Conservation (phyloP, 64 coral and sea anemone species). For the Stichodactyla mertensii region DNA sequence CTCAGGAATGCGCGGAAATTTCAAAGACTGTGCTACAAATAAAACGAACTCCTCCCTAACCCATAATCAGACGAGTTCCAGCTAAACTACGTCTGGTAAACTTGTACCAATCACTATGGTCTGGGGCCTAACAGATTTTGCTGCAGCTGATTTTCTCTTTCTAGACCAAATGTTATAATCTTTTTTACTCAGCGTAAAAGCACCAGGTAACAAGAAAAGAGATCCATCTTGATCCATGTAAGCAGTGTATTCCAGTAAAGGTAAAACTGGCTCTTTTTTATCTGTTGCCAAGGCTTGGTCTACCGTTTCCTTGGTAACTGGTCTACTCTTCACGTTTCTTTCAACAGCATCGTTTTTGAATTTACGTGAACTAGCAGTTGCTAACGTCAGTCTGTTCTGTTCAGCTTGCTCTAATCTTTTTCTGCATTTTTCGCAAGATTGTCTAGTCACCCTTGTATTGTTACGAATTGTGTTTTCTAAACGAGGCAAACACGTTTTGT, state of each 20-base stretch:
- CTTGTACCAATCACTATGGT: not conserved
- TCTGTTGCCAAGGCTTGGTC: not conserved
- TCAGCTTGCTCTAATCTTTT: not conserved
- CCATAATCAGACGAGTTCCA: not conserved
- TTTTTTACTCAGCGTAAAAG: constrained; percentile 13
- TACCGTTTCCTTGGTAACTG: not conserved
- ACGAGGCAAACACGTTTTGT: not conserved
- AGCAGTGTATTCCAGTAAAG: constrained; percentile 10
- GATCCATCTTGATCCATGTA: constrained; percentile 13
- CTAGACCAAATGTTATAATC: constrained; percentile 28
- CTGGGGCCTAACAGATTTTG: not conserved
- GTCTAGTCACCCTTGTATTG: not conserved
- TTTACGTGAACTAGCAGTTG: not conserved
- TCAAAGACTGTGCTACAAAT: too few species aligned
- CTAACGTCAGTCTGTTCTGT: not conserved
- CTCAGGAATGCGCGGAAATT: too few species aligned
- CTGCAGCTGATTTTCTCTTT: not conserved
- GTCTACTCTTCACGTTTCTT: not conserved
- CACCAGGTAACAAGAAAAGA: not conserved
- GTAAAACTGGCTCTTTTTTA: not conserved
- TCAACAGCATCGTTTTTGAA: not conserved
- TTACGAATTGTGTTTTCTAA: not conserved
- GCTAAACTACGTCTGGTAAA: not conserved
- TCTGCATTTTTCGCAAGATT: not conserved
- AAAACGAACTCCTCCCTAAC: too few species aligned